These are phyloP conservation scores for Temnothorax longispinosus DNA, from an alignment of 1,140 invertebrate species.

Conservation along the genomic window DNA sequence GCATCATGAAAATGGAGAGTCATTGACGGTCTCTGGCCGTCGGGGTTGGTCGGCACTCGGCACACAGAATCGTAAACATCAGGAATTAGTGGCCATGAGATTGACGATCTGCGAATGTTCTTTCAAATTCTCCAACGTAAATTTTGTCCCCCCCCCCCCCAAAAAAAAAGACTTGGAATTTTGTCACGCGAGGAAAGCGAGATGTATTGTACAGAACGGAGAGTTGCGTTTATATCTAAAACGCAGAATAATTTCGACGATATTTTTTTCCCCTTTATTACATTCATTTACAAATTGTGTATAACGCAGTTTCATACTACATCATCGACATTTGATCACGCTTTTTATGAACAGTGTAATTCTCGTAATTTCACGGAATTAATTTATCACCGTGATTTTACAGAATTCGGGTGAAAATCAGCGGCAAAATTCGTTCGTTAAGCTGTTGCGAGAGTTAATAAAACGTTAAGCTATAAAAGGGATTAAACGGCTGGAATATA, in stretches of 20 bases:
- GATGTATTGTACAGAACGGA: not conserved
- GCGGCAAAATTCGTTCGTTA: slow-evolving; percentile 1
- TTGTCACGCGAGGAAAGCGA: not conserved
- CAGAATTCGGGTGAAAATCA: slow-evolving; percentile 28
- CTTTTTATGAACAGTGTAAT: not conserved
- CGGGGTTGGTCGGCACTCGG: not conserved
- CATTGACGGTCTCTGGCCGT: slow-evolving; percentile 29
- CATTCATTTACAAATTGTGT: not conserved
- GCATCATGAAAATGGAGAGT: slow-evolving; percentile 53
- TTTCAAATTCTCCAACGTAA: not conserved
- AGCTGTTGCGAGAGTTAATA: slow-evolving; percentile 37
- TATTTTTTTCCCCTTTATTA: slow-evolving; percentile 13
- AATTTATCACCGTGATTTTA: slow-evolving; percentile 31
- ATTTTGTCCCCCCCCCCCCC: not conserved
- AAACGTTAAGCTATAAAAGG: slow-evolving; percentile 15
- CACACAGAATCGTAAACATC: slow-evolving; percentile 12
- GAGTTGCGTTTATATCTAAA: not conserved
- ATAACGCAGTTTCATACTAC: not conserved
- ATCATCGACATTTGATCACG: slow-evolving; percentile 32
- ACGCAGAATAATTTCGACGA: not conserved
- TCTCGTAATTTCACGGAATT: slow-evolving; percentile 28
- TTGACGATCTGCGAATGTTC: not conserved
- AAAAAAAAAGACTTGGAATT: not conserved
- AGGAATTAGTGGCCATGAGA: slow-evolving; percentile 7
- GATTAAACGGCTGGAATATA: slow-evolving; percentile 5